Evolutionary conservation across 2,797 vertebrate species (phyloP), one percentile per base, ranked within the genome.

Genomic region (Tauraco hartlaubi): DNA sequence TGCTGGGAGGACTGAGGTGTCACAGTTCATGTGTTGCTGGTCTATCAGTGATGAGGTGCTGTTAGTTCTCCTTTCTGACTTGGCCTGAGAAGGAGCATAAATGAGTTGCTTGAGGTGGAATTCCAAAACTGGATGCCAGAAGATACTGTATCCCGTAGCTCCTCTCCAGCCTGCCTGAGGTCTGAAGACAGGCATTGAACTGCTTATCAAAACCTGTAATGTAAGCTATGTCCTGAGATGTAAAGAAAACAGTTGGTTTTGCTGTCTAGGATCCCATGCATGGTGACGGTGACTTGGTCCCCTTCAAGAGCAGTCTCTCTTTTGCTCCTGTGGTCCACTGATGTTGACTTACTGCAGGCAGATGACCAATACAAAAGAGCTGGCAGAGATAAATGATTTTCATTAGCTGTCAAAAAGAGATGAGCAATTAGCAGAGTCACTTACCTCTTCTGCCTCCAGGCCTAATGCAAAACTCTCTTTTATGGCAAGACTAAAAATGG

Each of bases 21-120:
- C 21, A 3, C 0, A 1, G 48, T 66, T 92, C 1, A 0, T 41
- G 54, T 72, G 43, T 33, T 3, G 3, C 35, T 48, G 28, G n/a
- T 39, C 11, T 35, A 2, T 77, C 13, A 7, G 55, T 59, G 31
- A 22, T 35, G 46, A 56, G 31, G 18, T 66, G 61, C 35, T 76
- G 9, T 61, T 76, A 16, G 58, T 78, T 86, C 25, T 90, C 31
- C 20, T 67, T 62, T 71, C 58, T 75, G 63, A 71, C 79, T n/a
- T 68, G 49, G 10, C 26, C 72, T 43, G 52, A 71, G 74, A 56
- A 66, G 7, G 29, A 76, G 37, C 35, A 14, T 28, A 39, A 76
- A 44, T 61, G 18, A 51, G 48, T 85, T 75, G 37, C 19, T 51
- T n/a, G 59, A 54, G 39, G 48, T 67, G 20, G 64, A 81, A 49